A percentile compares a stretch with the other conserved stretches of the same genome.
phyloP scores from a whole-genome alignment of 2,888 invertebrate species.

The Cecidostiba fungosa region DNA sequence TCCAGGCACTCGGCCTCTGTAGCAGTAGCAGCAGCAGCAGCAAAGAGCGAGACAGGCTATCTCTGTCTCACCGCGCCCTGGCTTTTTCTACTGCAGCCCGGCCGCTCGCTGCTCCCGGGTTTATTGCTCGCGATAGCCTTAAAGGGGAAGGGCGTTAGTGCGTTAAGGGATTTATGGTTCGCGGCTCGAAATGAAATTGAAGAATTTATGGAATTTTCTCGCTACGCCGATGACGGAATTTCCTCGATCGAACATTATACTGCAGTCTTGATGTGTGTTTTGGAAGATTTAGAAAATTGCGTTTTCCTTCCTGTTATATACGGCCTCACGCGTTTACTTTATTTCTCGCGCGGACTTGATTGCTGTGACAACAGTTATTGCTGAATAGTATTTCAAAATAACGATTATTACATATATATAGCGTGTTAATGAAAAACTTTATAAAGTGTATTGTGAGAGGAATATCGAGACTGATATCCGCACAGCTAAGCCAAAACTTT shows the following conservation, averaged over 20 bases:
- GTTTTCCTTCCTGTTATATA: no score
- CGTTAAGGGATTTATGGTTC: slow-evolving; percentile 53
- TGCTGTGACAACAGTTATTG: no score
- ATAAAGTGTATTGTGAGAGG: no score
- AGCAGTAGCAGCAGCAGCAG: neutral
- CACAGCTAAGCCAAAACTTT: no score
- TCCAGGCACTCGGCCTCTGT: neutral
- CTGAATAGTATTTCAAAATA: no score
- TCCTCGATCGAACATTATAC: neutral
- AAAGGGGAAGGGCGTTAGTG: slow-evolving; percentile 44
- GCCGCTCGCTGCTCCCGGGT: neutral
- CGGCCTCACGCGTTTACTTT: no score
- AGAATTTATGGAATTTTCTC: slow-evolving; percentile 57
- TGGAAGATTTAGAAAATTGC: neutral
- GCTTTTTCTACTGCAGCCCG: slow-evolving; percentile 56
- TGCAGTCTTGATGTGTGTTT: neutral
- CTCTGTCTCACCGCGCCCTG: slow-evolving; percentile 37
- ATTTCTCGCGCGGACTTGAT: neutral
- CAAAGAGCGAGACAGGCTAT: slow-evolving; percentile 40
- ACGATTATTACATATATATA: no score
- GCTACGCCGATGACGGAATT: slow-evolving; percentile 3
- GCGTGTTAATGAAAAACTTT: no score
- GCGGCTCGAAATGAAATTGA: slow-evolving; percentile 54
- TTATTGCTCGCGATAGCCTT: slow-evolving; percentile 50
- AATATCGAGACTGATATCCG: no score